These are phyloP conservation scores for Hyperoodon ampullatus DNA, from an alignment of 2,113 vertebrate species.

Conservation along the genomic window DNA sequence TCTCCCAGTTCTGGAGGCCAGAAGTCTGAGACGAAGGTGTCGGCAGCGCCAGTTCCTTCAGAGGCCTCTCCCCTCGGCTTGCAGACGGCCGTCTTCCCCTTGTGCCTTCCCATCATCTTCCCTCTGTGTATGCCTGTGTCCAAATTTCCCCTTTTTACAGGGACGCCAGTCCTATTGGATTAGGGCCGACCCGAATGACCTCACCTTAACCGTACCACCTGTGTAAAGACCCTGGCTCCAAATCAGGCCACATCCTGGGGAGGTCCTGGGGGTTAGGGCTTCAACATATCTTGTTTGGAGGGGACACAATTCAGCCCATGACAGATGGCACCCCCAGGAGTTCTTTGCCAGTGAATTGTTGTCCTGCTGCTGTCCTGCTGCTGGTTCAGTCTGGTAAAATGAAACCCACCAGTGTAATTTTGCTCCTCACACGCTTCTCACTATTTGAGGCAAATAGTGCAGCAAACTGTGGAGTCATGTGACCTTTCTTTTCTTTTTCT, in stretches of 20 bases:
- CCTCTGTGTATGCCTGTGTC: background rate
- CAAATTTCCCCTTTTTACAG: background rate
- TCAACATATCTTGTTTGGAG: no score
- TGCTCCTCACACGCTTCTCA: background rate
- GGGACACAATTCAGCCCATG: background rate
- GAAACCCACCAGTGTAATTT: background rate
- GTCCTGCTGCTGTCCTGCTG: background rate
- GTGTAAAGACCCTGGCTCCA: background rate
- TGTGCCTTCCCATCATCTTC: no score
- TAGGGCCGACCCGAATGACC: no score
- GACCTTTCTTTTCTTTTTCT: no score
- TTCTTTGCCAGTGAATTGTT: background rate
- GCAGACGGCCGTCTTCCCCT: rapidly evolving
- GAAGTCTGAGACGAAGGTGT: background rate
- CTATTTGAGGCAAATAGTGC: background rate
- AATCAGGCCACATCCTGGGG: background rate
- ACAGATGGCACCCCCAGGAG: background rate
- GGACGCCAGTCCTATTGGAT: background rate
- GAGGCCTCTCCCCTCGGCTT: background rate
- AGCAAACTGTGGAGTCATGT: background rate
- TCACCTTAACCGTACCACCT: background rate
- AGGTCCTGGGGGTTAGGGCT: background rate
- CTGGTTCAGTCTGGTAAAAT: background rate
- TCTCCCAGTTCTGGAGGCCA: background rate
- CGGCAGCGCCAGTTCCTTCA: background rate